phyloP scores from a whole-genome alignment of 2,113 vertebrate genomes.

The Acinonyx jubatus region DNA sequence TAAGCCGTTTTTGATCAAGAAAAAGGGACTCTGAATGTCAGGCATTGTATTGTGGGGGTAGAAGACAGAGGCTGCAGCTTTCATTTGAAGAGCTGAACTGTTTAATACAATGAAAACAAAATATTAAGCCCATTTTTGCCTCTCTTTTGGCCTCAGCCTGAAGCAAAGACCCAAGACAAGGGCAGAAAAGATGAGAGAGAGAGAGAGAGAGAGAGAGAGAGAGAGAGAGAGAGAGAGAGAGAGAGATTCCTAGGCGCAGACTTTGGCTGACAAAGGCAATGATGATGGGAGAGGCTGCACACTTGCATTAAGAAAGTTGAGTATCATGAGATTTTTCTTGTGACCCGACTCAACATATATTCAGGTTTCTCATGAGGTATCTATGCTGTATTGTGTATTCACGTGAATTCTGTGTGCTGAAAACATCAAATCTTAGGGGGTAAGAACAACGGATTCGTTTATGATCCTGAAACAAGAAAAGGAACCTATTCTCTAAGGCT shows the following conservation, averaged over 20 bases:
- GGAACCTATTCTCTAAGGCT: neutral
- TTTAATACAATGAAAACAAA: neutral
- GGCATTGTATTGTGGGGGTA: neutral
- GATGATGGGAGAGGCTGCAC: neutral
- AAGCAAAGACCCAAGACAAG: neutral
- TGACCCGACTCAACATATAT: slow-evolving; percentile 9
- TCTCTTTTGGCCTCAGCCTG: neutral
- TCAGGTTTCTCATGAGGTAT: neutral
- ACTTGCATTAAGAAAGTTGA: slow-evolving; percentile 6
- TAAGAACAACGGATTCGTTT: neutral
- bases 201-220: neutral
- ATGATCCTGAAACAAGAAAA: neutral
- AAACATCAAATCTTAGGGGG: neutral
- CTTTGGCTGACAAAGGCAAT: neutral
- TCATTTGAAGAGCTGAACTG: neutral
- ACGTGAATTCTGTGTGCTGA: neutral
- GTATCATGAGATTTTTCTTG: neutral
- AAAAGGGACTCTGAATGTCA: slow-evolving; percentile 23
- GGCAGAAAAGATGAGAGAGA: neutral
- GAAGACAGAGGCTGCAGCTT: neutral
- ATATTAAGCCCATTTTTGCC: slow-evolving; percentile 1
- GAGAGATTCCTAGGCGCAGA: neutral
- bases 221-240: neutral
- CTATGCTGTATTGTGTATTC: neutral
- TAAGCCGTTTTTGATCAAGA: neutral